These are phyloP conservation scores for Nowickia ferox DNA, from an alignment of 2,888 invertebrate genomes.

Conservation along the genomic window DNA sequence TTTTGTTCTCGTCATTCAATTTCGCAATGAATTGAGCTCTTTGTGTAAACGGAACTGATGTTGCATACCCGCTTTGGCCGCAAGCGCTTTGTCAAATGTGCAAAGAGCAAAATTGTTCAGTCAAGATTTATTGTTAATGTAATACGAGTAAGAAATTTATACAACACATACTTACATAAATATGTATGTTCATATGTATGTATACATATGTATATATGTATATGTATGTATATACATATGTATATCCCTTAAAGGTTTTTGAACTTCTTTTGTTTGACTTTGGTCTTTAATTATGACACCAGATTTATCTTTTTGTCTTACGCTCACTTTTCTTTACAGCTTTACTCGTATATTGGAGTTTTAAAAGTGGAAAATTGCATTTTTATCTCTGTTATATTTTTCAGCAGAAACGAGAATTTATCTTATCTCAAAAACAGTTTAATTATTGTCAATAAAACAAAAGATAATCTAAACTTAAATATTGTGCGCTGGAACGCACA, in stretches of 20 bases:
- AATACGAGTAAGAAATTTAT: slow-evolving; percentile 4
- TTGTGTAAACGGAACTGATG: slow-evolving; percentile 23
- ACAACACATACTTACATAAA: too few species aligned
- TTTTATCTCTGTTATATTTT: slow-evolving; percentile 14
- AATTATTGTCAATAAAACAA: background rate
- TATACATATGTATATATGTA: too few species aligned
- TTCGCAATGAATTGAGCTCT: slow-evolving; percentile 54
- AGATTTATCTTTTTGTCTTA: slow-evolving; percentile 4
- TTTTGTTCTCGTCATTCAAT: slow-evolving; percentile 2
- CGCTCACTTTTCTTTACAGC: background rate
- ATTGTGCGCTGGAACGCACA: background rate
- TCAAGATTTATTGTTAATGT: slow-evolving; percentile 41
- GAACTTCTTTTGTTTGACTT: slow-evolving; percentile 28
- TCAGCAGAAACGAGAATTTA: slow-evolving; percentile 18
- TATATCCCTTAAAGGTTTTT: slow-evolving; percentile 50
- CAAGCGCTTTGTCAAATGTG: slow-evolving; percentile 50
- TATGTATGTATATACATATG: too few species aligned
- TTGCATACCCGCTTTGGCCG: background rate
- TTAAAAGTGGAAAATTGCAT: slow-evolving; percentile 9
- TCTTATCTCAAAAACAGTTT: slow-evolving; percentile 33
- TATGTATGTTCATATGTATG: too few species aligned
- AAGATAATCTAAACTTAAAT: slow-evolving; percentile 10
- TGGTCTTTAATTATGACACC: slow-evolving; percentile 14
- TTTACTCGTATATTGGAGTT: background rate
- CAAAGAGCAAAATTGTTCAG: slow-evolving; percentile 41